phyloP scores from a whole-genome alignment of 2,797 vertebrate genomes.

The Aplochiton taeniatus region DNA sequence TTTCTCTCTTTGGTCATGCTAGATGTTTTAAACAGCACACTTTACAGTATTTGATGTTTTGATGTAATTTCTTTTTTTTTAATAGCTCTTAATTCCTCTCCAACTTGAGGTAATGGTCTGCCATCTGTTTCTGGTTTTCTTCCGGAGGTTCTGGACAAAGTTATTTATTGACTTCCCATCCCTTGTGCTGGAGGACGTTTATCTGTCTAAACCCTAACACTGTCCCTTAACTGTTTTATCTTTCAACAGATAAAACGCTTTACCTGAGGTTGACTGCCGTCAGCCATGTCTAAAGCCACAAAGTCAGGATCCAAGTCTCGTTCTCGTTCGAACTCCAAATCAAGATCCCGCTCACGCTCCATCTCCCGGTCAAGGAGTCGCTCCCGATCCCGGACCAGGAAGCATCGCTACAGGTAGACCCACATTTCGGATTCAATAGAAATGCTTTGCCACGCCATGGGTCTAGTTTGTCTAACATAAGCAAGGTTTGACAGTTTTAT shows the following conservation, averaged over 20 bases:
- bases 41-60: constrained; percentile 15
- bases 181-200: not conserved
- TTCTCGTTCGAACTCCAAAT: constrained; percentile 86
- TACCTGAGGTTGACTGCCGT: constrained; percentile 52
- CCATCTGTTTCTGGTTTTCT: not conserved
- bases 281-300: constrained; percentile 89
- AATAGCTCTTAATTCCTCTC: not conserved
- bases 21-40: too few relatives aligned
- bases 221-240: constrained; percentile 27
- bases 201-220: not conserved
- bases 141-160: constrained; percentile 9
- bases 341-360: constrained; percentile 85
- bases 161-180: not conserved
- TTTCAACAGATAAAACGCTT: constrained; percentile 32
- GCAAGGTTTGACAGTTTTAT: too few relatives aligned
- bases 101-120: too few relatives aligned
- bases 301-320: constrained; percentile 91
- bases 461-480: not conserved
- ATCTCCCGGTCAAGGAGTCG: constrained; percentile 85
- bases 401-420: constrained; percentile 88
- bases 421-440: not conserved
- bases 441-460: not conserved
- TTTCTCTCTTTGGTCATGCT: too few relatives aligned
- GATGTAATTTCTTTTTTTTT: constrained; percentile 18
- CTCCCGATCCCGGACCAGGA: constrained; percentile 86